Percentiles rank a stretch among this genome's conserved stretches.
These are phyloP conservation scores for Spialia ferax DNA, from an alignment of 2,888 invertebrate species.

Conservation along the genomic window DNA sequence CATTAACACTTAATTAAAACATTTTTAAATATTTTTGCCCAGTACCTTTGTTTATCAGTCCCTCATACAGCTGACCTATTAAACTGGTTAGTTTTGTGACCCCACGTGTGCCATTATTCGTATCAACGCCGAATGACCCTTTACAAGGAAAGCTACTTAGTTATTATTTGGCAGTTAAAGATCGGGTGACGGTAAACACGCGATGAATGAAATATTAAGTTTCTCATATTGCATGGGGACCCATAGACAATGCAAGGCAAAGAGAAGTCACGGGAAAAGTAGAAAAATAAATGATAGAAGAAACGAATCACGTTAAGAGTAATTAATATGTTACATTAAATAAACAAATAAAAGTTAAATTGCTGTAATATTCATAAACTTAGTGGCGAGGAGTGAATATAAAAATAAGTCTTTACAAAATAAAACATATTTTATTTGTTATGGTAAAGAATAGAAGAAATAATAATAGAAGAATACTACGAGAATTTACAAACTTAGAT, in stretches of 20 bases:
- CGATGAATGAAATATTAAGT: conserved; percentile 29
- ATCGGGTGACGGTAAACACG: conserved; percentile 38
- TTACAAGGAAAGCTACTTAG: conserved; percentile 39
- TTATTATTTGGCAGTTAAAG: conserved; percentile 39
- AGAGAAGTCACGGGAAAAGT: no score
- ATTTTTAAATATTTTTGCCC: not conserved
- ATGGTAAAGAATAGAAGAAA: no score
- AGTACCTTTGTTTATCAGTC: conserved; percentile 9
- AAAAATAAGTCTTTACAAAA: no score
- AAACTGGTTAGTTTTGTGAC: conserved; percentile 27
- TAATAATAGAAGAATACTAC: no score
- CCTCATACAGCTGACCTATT: conserved; percentile 9
- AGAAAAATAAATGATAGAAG: no score
- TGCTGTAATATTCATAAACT: no score
- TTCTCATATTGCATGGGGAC: conserved; percentile 23
- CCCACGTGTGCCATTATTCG: conserved; percentile 25
- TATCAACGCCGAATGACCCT: conserved; percentile 34
- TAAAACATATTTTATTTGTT: no score
- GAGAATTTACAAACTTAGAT: no score
- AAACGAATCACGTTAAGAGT: no score
- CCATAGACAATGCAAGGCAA: not conserved
- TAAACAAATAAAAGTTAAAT: no score
- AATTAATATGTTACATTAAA: no score
- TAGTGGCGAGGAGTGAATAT: no score
- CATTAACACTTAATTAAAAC: not conserved